Evolutionary conservation across 2,888 invertebrate species (phyloP).

Genomic region (Punctoribates punctum): DNA sequence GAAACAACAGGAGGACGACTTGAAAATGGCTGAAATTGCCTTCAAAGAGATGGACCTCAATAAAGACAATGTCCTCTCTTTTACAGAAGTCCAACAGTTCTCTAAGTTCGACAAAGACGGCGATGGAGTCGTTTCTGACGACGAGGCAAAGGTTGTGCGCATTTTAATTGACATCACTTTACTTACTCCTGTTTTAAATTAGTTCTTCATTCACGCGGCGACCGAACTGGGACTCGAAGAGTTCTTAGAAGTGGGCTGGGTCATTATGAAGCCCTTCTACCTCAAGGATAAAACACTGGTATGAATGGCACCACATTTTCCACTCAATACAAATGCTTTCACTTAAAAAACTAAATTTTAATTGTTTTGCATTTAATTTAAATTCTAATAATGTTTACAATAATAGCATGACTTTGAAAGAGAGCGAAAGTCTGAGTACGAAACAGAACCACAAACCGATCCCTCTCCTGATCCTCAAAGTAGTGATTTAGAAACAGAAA

Average conservation of each 20-base stretch:
- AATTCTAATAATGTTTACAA: slow-evolving; percentile 37
- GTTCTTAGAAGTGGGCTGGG: slow-evolving; percentile 63
- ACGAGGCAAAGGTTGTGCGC: slow-evolving; percentile 65
- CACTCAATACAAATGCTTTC: neutral
- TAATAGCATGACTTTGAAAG: slow-evolving; percentile 46
- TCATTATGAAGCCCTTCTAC: slow-evolving; percentile 70
- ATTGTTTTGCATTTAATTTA: slow-evolving; percentile 13
- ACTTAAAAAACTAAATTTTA: neutral
- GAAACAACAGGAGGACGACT: slow-evolving; percentile 50
- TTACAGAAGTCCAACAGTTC: slow-evolving; percentile 60
- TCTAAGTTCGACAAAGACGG: slow-evolving; percentile 80
- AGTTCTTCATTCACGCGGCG: slow-evolving; percentile 50
- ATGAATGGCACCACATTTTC: neutral
- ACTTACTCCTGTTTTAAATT: slow-evolving; percentile 28
- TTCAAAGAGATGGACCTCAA: slow-evolving; percentile 78
- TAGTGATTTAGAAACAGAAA: neutral
- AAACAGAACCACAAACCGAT: slow-evolving; percentile 46
- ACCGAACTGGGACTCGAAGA: slow-evolving; percentile 48
- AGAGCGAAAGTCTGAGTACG: slow-evolving; percentile 52
- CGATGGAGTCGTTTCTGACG: slow-evolving; percentile 79
- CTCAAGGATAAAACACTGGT: slow-evolving; percentile 61
- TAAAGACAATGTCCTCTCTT: slow-evolving; percentile 64
- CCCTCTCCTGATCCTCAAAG: neutral
- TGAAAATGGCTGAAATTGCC: slow-evolving; percentile 55
- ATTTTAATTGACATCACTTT: neutral